Evolutionary conservation across 2,113 vertebrate genomes (phyloP).

Genomic region (Cyanoliseus patagonus): DNA sequence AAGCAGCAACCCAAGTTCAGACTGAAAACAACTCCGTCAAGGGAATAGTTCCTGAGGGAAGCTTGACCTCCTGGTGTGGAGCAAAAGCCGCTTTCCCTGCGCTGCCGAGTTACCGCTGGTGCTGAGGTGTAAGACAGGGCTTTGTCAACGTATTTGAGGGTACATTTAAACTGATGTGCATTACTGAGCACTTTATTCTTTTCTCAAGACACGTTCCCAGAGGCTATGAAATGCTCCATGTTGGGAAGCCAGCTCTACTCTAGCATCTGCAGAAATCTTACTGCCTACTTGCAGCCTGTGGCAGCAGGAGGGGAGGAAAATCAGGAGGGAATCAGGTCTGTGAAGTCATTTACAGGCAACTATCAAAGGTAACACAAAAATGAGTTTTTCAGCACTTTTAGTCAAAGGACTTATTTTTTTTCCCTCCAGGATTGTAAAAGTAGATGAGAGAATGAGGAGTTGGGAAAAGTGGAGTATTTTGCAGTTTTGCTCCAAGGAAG

Average conservation of each 20-base stretch:
- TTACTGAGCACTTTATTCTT: neutral
- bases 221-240: neutral
- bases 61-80: neutral
- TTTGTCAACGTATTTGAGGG: neutral
- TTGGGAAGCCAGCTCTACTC: neutral
- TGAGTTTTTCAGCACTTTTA: neutral
- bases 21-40: neutral
- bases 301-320: neutral
- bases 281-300: fast-evolving
- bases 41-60: neutral
- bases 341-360: neutral
- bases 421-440: neutral
- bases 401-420: neutral
- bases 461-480: neutral
- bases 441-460: neutral
- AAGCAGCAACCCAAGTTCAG: neutral
- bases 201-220: neutral
- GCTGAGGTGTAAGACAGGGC: neutral
- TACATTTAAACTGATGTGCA: neutral
- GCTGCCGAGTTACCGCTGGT: neutral
- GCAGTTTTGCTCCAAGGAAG: neutral
- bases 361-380: neutral
- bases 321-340: neutral
- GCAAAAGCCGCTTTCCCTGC: neutral
- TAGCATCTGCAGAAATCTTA: neutral